Evolutionary conservation across 2,888 invertebrate species (phyloP).

Genomic region (Polymixis lichenea): DNA sequence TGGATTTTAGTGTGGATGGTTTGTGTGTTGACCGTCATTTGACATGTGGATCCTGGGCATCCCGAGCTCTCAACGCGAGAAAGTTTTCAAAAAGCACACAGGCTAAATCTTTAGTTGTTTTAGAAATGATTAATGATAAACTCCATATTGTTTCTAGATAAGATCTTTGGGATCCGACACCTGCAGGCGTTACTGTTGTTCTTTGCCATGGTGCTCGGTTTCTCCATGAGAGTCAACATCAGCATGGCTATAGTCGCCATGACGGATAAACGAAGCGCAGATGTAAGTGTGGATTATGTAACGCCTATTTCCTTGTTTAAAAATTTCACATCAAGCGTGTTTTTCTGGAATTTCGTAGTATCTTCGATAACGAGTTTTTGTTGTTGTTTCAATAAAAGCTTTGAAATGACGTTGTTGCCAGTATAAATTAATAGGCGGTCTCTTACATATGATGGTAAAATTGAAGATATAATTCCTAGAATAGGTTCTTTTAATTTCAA

Average conservation of each 20-base stretch:
- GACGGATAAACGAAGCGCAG: conserved; percentile 90
- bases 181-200: conserved; percentile 91
- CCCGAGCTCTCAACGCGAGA: not conserved
- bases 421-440: not conserved
- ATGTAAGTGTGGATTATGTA: conserved; percentile 65
- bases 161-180: conserved; percentile 85
- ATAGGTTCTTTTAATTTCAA: not conserved
- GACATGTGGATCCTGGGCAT: no score
- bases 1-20: not conserved
- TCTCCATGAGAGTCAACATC: conserved; percentile 91
- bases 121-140: no score
- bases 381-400: not conserved
- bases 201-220: conserved; percentile 90
- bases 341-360: not conserved
- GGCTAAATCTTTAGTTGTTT: not conserved
- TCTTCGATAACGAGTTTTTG: not conserved
- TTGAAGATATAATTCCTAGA: not conserved
- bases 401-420: not conserved
- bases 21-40: not conserved
- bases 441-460: not conserved
- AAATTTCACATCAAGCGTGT: not conserved
- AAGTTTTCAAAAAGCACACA: not conserved
- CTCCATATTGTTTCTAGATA: conserved; percentile 8
- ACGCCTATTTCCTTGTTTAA: not conserved
- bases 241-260: conserved; percentile 89